Evolutionary conservation across 2,113 vertebrate genomes (phyloP).

Genomic region (Ameiurus melas): DNA sequence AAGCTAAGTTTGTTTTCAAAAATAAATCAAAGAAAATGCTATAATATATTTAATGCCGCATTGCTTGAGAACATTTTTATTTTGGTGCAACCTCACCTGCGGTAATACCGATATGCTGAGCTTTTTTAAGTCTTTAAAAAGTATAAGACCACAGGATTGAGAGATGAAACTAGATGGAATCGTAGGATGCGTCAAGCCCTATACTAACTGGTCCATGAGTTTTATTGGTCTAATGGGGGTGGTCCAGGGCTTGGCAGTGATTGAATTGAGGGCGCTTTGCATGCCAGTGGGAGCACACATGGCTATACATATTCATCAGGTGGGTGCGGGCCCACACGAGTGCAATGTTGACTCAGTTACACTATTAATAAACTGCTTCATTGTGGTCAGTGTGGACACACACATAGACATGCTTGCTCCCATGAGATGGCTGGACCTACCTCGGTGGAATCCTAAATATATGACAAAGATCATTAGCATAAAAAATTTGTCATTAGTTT

Average conservation of each 20-base stretch:
- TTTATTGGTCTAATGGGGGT: constrained; percentile 32
- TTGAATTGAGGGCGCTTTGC: constrained; percentile 10
- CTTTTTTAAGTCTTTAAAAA: constrained; percentile 17
- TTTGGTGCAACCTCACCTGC: not conserved
- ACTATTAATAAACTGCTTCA: constrained; percentile 52
- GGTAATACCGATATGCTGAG: constrained; percentile 27
- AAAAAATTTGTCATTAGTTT: constrained; percentile 21
- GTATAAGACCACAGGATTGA: constrained; percentile 20
- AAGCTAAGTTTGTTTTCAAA: not conserved
- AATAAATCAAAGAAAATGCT: constrained; percentile 24
- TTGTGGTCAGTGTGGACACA: constrained; percentile 47
- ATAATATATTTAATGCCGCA: constrained; percentile 50
- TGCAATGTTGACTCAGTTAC: constrained; percentile 39
- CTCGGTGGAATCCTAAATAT: constrained; percentile 31
- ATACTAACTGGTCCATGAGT: constrained; percentile 22
- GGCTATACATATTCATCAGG: constrained; percentile 54
- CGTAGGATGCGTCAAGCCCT: constrained; percentile 19
- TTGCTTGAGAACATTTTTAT: constrained; percentile 34
- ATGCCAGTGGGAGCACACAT: constrained; percentile 40
- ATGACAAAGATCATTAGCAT: constrained; percentile 31
- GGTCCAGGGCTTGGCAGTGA: not conserved
- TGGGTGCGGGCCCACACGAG: constrained; percentile 33
- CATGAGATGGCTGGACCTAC: constrained; percentile 28
- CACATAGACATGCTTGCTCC: constrained; percentile 32
- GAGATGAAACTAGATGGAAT: constrained; percentile 29